A percentile compares a stretch with the other conserved stretches of the same genome.
phyloP scores from a whole-genome alignment of 2,888 invertebrate species.

The Aleiodes alternator region DNA sequence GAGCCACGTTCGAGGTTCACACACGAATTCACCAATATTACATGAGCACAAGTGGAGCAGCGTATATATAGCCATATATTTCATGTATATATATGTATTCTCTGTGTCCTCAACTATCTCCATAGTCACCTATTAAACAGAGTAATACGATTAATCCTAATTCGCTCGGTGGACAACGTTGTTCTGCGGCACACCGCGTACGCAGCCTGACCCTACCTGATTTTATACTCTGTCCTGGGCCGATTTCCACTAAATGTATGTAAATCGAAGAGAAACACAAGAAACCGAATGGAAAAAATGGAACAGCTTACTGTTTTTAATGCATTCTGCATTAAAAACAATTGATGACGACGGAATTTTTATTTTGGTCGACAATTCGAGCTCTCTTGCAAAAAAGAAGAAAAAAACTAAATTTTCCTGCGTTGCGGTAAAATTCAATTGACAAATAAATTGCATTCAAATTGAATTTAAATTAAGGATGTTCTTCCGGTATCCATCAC shows the following conservation, averaged over 20 bases:
- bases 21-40: slow-evolving; percentile 18
- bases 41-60: not conserved
- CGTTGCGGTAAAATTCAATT: slow-evolving; percentile 8
- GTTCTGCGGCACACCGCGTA: slow-evolving; percentile 34
- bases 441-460: slow-evolving; percentile 8
- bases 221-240: not conserved
- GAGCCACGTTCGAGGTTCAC: slow-evolving; percentile 16
- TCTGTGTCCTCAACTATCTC: slow-evolving; percentile 30
- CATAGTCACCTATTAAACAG: slow-evolving; percentile 36
- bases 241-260: slow-evolving; percentile 8
- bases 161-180: slow-evolving; percentile 38
- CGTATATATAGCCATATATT: not conserved
- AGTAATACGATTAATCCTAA: slow-evolving; percentile 54
- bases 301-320: not conserved
- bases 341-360: slow-evolving; percentile 1
- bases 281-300: too few relatives aligned
- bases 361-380: not conserved
- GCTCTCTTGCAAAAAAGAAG: not conserved
- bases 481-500: too few relatives aligned
- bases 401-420: not conserved
- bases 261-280: not conserved
- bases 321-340: slow-evolving; percentile 12
- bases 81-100: slow-evolving; percentile 25
- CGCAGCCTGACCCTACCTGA: not conserved
- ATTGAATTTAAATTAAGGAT: slow-evolving; percentile 7